phyloP scores from a whole-genome alignment of 2,797 vertebrate species.

The Centroberyx gerrardi region DNA sequence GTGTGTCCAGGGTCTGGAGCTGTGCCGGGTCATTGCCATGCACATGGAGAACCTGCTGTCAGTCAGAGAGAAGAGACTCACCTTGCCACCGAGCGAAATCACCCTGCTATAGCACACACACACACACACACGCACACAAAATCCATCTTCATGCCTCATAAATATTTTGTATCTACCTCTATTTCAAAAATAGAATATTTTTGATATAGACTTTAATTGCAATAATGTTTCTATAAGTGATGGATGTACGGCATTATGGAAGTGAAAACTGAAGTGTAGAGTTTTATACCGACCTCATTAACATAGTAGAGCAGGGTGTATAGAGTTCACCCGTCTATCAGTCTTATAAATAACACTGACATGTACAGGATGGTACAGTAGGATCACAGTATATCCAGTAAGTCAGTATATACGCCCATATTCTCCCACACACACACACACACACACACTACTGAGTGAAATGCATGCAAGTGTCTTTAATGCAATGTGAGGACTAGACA shows the following conservation, averaged over 20 bases:
- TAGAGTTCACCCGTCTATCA: background rate
- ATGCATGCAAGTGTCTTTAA: background rate
- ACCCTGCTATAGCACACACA: constrained; percentile 89
- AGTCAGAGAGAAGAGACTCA: constrained; percentile 92
- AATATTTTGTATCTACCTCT: constrained; percentile 75
- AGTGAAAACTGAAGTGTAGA: background rate
- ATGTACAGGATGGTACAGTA: background rate
- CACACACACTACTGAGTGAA: background rate
- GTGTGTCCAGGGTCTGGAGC: constrained; percentile 91
- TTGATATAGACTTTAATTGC: constrained; percentile 31
- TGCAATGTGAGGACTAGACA: background rate
- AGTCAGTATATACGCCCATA: too few species aligned
- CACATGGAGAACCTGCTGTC: constrained; percentile 94
- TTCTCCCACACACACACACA: background rate
- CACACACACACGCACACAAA: constrained; percentile 3
- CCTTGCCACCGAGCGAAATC: constrained; percentile 96
- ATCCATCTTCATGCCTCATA: constrained; percentile 20
- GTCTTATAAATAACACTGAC: background rate
- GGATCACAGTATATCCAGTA: background rate
- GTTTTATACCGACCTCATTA: too few species aligned
- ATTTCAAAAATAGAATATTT: constrained; percentile 51
- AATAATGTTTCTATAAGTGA: constrained; percentile 13
- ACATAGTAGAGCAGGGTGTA: too few species aligned
- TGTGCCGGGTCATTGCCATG: constrained; percentile 94
- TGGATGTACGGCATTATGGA: background rate